phyloP scores from a whole-genome alignment of 2,113 vertebrate genomes.

The Gymnarchus niloticus region DNA sequence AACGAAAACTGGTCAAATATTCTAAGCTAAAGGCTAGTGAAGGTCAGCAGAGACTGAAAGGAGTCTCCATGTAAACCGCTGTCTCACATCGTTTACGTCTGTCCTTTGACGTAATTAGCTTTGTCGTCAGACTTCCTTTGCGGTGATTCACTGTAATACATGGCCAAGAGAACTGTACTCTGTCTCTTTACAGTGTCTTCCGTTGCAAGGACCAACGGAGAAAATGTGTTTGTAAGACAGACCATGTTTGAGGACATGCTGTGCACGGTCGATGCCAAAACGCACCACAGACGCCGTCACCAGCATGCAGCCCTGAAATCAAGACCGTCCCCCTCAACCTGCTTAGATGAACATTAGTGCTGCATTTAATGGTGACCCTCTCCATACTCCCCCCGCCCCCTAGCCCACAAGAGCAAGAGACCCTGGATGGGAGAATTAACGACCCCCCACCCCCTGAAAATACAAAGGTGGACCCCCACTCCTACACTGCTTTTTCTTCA shows the following conservation, averaged over 20 bases:
- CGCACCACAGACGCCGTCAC: not conserved
- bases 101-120: not conserved
- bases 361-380: not conserved
- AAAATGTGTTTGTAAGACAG: not conserved
- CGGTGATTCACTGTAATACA: not conserved
- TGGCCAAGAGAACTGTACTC: not conserved
- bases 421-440: not conserved
- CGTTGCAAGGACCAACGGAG: not conserved
- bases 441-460: not conserved
- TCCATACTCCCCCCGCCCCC: not conserved
- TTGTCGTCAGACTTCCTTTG: not conserved
- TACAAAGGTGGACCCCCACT: constrained; percentile 2
- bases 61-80: not conserved
- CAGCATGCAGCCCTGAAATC: not conserved
- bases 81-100: not conserved
- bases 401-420: not conserved
- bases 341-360: constrained; percentile 7
- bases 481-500: not conserved
- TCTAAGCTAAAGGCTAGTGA: not conserved
- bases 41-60: not conserved
- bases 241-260: not conserved
- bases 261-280: not conserved
- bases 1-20: not conserved
- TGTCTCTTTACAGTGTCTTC: not conserved
- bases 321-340: not conserved